A percentile compares a stretch with the other conserved stretches of the same genome.
phyloP scores from a whole-genome alignment of 2,888 invertebrate species.

The Agrotis exclamationis region DNA sequence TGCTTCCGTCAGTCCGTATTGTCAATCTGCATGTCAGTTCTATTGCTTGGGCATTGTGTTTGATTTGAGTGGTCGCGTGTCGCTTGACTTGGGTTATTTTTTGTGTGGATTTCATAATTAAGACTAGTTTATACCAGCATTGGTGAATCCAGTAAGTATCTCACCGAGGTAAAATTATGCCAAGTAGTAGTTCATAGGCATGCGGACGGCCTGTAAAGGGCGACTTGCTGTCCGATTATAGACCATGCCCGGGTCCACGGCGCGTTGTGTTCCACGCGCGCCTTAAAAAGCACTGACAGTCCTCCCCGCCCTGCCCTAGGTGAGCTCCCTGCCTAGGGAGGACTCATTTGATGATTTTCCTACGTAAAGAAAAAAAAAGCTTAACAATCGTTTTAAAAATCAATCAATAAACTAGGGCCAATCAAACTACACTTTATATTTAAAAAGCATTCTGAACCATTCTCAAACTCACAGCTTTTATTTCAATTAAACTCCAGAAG shows the following conservation, averaged over 20 bases:
- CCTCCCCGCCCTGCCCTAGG: too few relatives aligned
- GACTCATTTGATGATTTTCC: too few relatives aligned
- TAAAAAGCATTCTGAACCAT: not conserved
- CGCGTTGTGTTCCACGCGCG: too few relatives aligned
- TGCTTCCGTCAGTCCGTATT: constrained; percentile 34
- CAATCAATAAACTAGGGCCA: not conserved
- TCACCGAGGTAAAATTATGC: too few relatives aligned
- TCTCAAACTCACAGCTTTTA: not conserved
- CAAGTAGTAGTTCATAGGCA: too few relatives aligned
- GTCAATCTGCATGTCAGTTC: constrained; percentile 42
- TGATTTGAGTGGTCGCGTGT: not conserved
- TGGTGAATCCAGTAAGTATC: too few relatives aligned
- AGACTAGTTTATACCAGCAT: not conserved
- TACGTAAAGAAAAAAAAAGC: too few relatives aligned
- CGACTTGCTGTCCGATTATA: too few relatives aligned
- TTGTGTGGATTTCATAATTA: not conserved
- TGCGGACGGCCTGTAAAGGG: too few relatives aligned
- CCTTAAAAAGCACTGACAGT: too few relatives aligned
- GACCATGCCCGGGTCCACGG: too few relatives aligned
- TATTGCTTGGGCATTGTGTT: constrained; percentile 6
- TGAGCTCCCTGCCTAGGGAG: too few relatives aligned
- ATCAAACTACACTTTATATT: not conserved
- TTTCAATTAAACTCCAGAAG: not conserved
- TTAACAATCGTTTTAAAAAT: not conserved
- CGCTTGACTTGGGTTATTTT: not conserved